A percentile compares a stretch with the other conserved stretches of the same genome.
Conservation (phyloP, 2,797 vertebrate species). For the Orestias chungarensis region DNA sequence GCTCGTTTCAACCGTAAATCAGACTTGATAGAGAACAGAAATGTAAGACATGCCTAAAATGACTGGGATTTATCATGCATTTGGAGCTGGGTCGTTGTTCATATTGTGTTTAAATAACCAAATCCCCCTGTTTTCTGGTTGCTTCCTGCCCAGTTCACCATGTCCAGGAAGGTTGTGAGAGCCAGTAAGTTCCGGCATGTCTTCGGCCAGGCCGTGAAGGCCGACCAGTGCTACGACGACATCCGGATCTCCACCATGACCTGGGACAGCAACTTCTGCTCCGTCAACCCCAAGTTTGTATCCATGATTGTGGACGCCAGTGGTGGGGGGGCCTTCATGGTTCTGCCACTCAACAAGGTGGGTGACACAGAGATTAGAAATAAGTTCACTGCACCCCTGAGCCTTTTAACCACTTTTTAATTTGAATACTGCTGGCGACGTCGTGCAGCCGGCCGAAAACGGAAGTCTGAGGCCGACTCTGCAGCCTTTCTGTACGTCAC, state of each 20-base stretch:
- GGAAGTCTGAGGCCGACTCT: constrained; percentile 75
- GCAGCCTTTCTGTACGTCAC: constrained; percentile 62
- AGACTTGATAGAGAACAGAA: neutral
- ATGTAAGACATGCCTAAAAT: neutral
- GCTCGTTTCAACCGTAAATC: constrained; percentile 39
- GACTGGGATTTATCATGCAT: neutral
- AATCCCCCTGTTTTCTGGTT: too few relatives aligned
- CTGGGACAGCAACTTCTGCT: constrained; percentile 93
- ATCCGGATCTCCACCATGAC: constrained; percentile 94
- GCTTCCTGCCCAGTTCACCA: constrained; percentile 72
- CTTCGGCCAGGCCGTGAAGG: constrained; percentile 88
- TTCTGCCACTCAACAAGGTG: constrained; percentile 89
- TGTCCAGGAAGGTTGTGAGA: constrained; percentile 90
- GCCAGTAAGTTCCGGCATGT: constrained; percentile 93
- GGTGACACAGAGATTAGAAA: constrained; percentile 17
- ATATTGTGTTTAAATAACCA: neutral
- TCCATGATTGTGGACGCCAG: constrained; percentile 93
- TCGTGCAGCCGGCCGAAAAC: constrained; percentile 60
- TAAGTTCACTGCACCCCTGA: accelerated
- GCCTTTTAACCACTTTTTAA: too few relatives aligned
- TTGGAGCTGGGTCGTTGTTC: neutral
- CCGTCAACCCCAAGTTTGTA: constrained; percentile 92
- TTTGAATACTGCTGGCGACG: constrained; percentile 26
- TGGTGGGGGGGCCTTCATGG: constrained; percentile 91
- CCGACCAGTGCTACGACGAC: constrained; percentile 93